Evolutionary conservation across 2,797 vertebrate species (phyloP).

Genomic region (Rhyacichthys aspro): DNA sequence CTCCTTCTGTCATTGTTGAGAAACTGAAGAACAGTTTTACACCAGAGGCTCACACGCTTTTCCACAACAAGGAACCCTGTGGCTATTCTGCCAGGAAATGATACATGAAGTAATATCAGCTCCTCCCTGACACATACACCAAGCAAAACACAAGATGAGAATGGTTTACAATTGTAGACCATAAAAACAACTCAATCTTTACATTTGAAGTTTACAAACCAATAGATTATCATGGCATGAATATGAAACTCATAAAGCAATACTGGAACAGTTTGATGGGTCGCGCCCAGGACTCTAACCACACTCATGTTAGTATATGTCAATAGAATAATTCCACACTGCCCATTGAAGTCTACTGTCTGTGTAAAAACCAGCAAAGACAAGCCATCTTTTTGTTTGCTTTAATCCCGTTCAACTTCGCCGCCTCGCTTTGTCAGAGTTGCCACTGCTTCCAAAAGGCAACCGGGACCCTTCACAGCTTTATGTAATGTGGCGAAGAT

Average conservation of each 20-base stretch:
- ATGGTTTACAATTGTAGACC: too few relatives aligned
- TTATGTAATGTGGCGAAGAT: slow-evolving; percentile 60
- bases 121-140: slow-evolving; percentile 10
- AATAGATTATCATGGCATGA: too few relatives aligned
- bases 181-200: slow-evolving; percentile 4
- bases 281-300: too few relatives aligned
- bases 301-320: too few relatives aligned
- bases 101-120: slow-evolving; percentile 47
- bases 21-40: slow-evolving; percentile 40
- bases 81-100: slow-evolving; percentile 50
- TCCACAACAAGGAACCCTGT: slow-evolving; percentile 42
- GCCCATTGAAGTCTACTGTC: too few relatives aligned
- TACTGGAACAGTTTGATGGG: too few relatives aligned
- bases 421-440: slow-evolving; percentile 49
- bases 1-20: slow-evolving; percentile 38
- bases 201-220: too few relatives aligned
- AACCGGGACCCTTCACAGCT: slow-evolving; percentile 65
- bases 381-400: slow-evolving; percentile 26
- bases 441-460: slow-evolving; percentile 56
- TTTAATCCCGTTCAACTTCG: slow-evolving; percentile 62
- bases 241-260: too few relatives aligned
- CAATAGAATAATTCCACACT: too few relatives aligned
- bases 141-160: background rate
- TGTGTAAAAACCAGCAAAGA: slow-evolving; percentile 1
- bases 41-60: slow-evolving; percentile 40